Base-by-base conservation (phyloP, 2,797 vertebrate genomes). In the Lemur catta region DNA sequence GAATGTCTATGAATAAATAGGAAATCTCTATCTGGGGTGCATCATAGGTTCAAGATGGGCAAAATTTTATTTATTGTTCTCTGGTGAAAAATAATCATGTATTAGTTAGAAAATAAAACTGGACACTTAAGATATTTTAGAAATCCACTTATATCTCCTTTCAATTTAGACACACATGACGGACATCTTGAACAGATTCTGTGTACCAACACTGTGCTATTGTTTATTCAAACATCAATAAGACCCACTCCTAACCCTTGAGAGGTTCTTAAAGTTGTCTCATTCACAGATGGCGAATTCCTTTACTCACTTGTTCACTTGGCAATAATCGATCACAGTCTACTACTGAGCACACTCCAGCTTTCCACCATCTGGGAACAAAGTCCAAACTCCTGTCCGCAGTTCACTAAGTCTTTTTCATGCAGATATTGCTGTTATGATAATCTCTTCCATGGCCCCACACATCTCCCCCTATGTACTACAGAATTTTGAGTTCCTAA, bases 401-500 rank as follows among this genome's bases (percentile, higher is more conserved):
- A 4, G 9, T 8, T 81, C 26, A 10, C 12, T 4, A 28, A 30
- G 0, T 38, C 14, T 30, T 52, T 26, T 26, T 28, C 61, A 9
- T 2, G 2, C 0, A 1, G 48, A 11, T 33, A 24, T 26, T 12
- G 10, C n/a, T 50, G 17, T 7, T 8, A 0, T 7, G 7, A 59
- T 9, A 65, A 1, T 24, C 7, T 52, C 20, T 30, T n/a, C 48
- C 26, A 14, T 2, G 7, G 30, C 4, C 2, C 48, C 30, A 1
- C 4, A 10, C 0, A 1, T 5, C 12, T 86, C 72, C 35, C 18
- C 52, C 55, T 71, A 50, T 17, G 13, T 4, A 30, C 52, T 18
- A 3, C 4, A 30, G 26, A 65, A 38, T 7, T 5, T 26, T 15
- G 61, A 4, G 22, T 46, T 82, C 35, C 33, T 18, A 3, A 22